Conservation (phyloP, 2,113 vertebrate species). For the Delphinus delphis region DNA sequence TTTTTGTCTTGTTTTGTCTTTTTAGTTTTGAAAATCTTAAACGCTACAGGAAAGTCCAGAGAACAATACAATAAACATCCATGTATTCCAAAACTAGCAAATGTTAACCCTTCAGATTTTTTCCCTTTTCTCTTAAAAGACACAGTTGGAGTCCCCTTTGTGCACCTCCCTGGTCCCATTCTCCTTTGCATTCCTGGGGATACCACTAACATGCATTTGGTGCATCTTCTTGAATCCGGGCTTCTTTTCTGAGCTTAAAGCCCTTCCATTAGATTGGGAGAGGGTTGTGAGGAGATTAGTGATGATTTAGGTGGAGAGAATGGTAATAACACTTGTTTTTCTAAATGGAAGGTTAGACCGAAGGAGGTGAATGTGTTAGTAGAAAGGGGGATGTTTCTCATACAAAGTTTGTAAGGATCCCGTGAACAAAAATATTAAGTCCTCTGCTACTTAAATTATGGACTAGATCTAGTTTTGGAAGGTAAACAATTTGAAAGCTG, state of each 20-base stretch:
- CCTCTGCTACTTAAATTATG: background rate
- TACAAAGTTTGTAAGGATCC: background rate
- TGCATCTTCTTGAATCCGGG: background rate
- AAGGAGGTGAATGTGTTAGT: background rate
- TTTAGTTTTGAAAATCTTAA: constrained; percentile 20
- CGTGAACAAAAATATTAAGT: background rate
- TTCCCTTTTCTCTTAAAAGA: background rate
- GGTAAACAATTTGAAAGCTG: background rate
- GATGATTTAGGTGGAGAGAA: background rate
- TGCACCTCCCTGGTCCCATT: background rate
- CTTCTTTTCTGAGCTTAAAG: background rate
- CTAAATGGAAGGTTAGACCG: background rate
- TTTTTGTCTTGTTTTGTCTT: background rate
- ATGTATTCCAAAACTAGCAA: background rate
- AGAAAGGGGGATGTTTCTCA: background rate
- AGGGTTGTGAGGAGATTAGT: background rate
- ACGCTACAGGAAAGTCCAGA: background rate
- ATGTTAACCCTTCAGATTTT: background rate
- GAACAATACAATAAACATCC: background rate
- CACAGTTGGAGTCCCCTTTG: background rate
- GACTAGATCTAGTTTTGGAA: background rate
- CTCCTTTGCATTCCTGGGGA: background rate
- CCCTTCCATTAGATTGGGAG: background rate
- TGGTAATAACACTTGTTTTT: background rate
- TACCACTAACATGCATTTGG: background rate